phyloP scores from a whole-genome alignment of 2,888 invertebrate genomes.

The Heteromurus nitidus region DNA sequence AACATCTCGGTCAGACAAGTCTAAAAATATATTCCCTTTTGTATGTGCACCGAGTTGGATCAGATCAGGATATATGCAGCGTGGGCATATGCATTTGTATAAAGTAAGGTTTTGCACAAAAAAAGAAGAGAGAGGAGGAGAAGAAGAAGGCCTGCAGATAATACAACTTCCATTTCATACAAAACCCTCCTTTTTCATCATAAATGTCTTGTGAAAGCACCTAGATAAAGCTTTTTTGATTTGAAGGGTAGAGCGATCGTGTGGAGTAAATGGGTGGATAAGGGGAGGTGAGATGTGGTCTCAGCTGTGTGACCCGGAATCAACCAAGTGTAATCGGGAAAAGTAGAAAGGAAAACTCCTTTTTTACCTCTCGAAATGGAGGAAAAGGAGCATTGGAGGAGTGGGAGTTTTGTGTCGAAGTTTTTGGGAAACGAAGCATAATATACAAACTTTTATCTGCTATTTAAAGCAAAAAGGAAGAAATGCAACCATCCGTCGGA shows the following conservation, averaged over 20 bases:
- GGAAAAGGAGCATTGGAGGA: neutral
- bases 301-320: conserved; percentile 56
- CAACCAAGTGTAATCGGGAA: conserved; percentile 27
- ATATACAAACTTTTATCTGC: neutral
- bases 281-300: conserved; percentile 46
- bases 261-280: conserved; percentile 27
- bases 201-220: conserved; percentile 19
- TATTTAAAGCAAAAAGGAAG: conserved; percentile 1
- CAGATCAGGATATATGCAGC: neutral
- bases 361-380: neutral
- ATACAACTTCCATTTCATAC: neutral
- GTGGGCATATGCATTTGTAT: neutral
- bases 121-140: neutral
- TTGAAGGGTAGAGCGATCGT: conserved; percentile 28
- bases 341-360: conserved; percentile 13
- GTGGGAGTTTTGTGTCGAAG: neutral
- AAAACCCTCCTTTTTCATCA: conserved; percentile 17
- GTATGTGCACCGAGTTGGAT: too few relatives aligned
- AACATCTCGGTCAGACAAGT: neutral
- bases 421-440: neutral
- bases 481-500: too few relatives aligned
- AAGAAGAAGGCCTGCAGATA: neutral
- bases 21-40: too few relatives aligned
- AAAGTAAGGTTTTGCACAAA: neutral
- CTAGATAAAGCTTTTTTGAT: conserved; percentile 23